phyloP scores from a whole-genome alignment of 2,888 invertebrate genomes.

The Megalurothrips usitatus region DNA sequence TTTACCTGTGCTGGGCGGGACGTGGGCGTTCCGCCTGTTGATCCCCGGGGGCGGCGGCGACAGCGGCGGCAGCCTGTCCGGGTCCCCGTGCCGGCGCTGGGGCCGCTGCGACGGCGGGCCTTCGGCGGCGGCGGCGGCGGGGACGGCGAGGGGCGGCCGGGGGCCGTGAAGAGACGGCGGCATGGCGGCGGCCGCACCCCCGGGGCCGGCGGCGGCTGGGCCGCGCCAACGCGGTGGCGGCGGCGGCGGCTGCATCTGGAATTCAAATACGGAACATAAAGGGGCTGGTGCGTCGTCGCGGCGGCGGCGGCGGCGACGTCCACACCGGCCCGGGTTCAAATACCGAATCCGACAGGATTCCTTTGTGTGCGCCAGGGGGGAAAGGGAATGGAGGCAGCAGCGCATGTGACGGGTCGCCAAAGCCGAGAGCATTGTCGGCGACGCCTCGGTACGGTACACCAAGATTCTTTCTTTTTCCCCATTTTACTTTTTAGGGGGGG shows the following conservation, averaged over 20 bases:
- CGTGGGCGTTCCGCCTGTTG: constrained; percentile 42
- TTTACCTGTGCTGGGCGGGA: constrained; percentile 42
- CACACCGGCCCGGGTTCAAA: too few species aligned
- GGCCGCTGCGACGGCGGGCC: constrained; percentile 4
- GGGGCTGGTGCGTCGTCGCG: not conserved
- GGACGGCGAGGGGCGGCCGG: constrained; percentile 41
- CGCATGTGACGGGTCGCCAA: too few species aligned
- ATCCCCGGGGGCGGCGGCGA: constrained; percentile 39
- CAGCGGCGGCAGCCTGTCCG: constrained; percentile 35
- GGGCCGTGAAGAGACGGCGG: constrained; percentile 38
- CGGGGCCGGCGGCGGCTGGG: constrained; percentile 39
- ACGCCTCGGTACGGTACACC: too few species aligned
- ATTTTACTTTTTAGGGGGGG: too few species aligned
- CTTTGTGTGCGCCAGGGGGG: too few species aligned
- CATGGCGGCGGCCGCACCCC: constrained; percentile 36
- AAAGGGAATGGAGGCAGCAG: too few species aligned
- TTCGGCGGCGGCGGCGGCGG: not conserved
- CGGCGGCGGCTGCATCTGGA: not conserved
- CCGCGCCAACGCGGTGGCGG: not conserved
- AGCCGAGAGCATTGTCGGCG: too few species aligned
- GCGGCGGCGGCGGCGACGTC: not conserved
- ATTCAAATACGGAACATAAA: not conserved
- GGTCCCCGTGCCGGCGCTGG: not conserved
- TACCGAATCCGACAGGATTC: too few species aligned
- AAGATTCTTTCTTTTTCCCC: too few species aligned